phyloP scores from a whole-genome alignment of 2,113 vertebrate species.

The Mus spicilegus region DNA sequence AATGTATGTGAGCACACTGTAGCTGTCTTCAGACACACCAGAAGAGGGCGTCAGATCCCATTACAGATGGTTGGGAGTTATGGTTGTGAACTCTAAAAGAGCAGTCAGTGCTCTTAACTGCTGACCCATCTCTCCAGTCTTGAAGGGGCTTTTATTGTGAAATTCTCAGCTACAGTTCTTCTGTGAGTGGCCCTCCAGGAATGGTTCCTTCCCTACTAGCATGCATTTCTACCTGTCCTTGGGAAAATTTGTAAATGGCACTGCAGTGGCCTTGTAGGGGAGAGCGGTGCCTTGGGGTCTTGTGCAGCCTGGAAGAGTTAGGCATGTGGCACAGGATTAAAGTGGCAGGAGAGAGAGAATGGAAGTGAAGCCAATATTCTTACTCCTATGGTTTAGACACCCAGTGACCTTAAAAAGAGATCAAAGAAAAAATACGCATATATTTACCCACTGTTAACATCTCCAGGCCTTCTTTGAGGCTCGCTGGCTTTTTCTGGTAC shows the following conservation, averaged over 20 bases:
- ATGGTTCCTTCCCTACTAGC: background rate
- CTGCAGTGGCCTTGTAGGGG: fast-evolving
- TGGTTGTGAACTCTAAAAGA: too few species aligned
- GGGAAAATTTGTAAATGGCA: too few species aligned
- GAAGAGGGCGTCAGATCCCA: too few species aligned
- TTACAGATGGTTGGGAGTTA: too few species aligned
- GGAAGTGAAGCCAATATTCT: background rate
- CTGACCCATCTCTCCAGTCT: too few species aligned
- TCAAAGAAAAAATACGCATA: background rate
- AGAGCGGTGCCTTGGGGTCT: too few species aligned
- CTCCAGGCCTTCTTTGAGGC: too few species aligned
- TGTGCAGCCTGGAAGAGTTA: background rate
- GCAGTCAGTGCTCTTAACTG: too few species aligned
- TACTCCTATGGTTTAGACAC: background rate
- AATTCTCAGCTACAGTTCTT: background rate
- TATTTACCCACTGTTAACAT: background rate
- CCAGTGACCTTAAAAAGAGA: background rate
- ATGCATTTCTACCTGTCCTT: background rate
- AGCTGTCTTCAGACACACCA: too few species aligned
- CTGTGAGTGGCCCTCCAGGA: too few species aligned
- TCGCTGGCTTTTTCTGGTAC: background rate
- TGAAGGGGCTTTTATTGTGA: background rate
- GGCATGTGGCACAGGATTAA: background rate
- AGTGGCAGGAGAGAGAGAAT: background rate
- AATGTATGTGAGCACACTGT: too few species aligned